Percentiles rank a stretch among this genome's conserved stretches.
These are phyloP conservation scores for Axea sp. DNA, from an alignment of 2,888 invertebrate species.

Conservation along the genomic window DNA sequence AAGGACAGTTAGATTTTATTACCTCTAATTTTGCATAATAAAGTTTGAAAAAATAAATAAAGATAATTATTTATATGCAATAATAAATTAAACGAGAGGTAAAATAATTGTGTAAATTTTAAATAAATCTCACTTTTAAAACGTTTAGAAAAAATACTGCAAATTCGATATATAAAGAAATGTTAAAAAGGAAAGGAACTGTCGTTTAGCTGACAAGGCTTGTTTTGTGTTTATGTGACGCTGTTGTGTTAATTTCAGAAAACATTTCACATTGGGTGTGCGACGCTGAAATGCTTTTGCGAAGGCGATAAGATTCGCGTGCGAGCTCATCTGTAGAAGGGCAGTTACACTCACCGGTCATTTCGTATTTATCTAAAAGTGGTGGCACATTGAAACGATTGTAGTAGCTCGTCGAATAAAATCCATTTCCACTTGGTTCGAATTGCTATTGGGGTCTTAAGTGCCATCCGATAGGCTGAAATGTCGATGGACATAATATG, in stretches of 20 bases:
- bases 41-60: too few species aligned
- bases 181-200: background rate
- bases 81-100: too few species aligned
- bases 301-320: constrained; percentile 46
- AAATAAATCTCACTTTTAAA: too few species aligned
- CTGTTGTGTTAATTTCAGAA: constrained; percentile 16
- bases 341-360: constrained; percentile 24
- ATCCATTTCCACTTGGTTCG: constrained; percentile 44
- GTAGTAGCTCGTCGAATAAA: constrained; percentile 45
- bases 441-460: constrained; percentile 62
- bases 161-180: too few species aligned
- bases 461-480: constrained; percentile 54
- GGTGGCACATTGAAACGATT: constrained; percentile 62
- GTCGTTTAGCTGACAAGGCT: background rate
- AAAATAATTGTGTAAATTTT: too few species aligned
- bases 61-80: too few species aligned
- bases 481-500: constrained; percentile 52
- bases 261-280: constrained; percentile 41
- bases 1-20: too few species aligned
- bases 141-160: too few species aligned
- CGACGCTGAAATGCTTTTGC: constrained; percentile 54
- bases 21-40: too few species aligned
- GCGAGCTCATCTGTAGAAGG: constrained; percentile 41
- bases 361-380: constrained; percentile 64
- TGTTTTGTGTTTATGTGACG: constrained; percentile 22